Evolutionary conservation across 1,140 invertebrate genomes (phyloP).

Genomic region (Drosophila subpulchrella): DNA sequence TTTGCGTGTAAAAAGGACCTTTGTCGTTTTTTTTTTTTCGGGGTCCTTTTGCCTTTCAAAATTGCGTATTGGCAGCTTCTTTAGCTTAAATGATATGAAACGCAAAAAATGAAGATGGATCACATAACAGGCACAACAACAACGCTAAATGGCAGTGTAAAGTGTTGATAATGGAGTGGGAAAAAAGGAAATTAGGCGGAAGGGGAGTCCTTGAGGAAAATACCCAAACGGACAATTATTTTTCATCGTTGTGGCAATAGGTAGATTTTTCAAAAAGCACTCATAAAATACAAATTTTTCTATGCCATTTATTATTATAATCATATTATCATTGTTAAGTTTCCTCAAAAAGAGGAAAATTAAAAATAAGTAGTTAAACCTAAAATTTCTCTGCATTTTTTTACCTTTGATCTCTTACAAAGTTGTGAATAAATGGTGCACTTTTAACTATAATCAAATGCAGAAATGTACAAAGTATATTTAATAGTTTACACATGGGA

Average conservation of each 20-base stretch:
- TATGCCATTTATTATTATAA: no score
- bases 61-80: conserved; percentile 42
- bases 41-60: conserved; percentile 27
- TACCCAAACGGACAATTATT: background rate
- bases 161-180: conserved; percentile 22
- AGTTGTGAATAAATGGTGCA: background rate
- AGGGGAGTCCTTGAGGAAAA: background rate
- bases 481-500: background rate
- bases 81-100: conserved; percentile 58
- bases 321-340: no score
- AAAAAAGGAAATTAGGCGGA: background rate
- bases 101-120: conserved; percentile 78
- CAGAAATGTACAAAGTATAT: background rate
- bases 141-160: conserved; percentile 17
- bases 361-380: no score
- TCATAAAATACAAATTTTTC: no score
- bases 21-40: conserved; percentile 15
- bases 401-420: background rate
- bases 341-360: no score
- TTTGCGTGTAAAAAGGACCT: conserved; percentile 25
- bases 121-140: conserved; percentile 53
- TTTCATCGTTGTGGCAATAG: background rate
- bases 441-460: conserved; percentile 6
- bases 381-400: no score
- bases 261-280: no score